Evolutionary conservation across 2,797 vertebrate genomes (phyloP).

Genomic region (Sebastes baramenuke): DNA sequence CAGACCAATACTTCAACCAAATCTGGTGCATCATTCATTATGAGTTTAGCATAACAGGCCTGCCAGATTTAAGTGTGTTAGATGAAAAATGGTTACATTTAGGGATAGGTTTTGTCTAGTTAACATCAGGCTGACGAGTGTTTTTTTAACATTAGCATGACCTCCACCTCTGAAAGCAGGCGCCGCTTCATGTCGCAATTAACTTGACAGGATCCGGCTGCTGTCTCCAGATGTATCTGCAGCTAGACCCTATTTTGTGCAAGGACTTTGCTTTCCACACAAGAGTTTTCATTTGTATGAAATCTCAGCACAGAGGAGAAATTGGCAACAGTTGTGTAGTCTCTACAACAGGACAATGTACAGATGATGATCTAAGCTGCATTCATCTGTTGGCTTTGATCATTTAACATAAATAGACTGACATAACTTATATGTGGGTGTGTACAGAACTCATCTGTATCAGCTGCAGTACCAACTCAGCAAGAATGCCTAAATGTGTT

Average conservation of each 20-base stretch:
- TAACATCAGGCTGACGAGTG: neutral
- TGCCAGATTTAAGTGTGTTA: neutral
- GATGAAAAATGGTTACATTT: neutral
- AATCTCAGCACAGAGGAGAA: neutral
- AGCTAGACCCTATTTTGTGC: neutral
- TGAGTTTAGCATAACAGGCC: neutral
- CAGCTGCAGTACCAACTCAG: slow-evolving; percentile 31
- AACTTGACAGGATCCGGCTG: slow-evolving; percentile 2
- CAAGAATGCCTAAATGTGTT: slow-evolving; percentile 60
- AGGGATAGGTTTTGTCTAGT: neutral
- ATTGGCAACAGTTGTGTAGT: neutral
- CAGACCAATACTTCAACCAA: neutral
- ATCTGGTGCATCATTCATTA: neutral
- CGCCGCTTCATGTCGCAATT: neutral
- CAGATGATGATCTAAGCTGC: neutral
- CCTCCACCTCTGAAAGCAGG: neutral
- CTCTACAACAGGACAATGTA: neutral
- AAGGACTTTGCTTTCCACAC: neutral
- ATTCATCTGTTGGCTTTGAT: slow-evolving; percentile 35
- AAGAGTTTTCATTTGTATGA: neutral
- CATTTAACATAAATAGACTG: slow-evolving; percentile 1
- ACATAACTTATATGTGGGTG: neutral
- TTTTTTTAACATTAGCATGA: neutral
- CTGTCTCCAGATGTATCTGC: neutral
- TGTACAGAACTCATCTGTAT: slow-evolving; percentile 23